Evolutionary conservation across 2,797 vertebrate species (phyloP), one percentile per base, ranked within the genome.

Genomic region (Lycodopsis pacificus): DNA sequence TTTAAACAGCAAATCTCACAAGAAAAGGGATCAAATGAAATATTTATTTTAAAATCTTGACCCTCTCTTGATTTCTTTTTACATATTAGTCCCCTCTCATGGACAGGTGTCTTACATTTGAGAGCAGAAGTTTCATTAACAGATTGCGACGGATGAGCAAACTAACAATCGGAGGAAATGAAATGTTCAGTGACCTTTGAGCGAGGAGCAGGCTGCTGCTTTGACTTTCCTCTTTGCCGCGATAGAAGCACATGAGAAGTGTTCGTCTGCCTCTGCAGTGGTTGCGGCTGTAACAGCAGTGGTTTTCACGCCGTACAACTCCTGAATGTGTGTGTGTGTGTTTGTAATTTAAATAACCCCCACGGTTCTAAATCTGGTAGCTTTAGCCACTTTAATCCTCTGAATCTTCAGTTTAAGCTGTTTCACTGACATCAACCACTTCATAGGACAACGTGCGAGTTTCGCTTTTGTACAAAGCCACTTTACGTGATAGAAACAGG

Each of bases 371-470:
- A 84, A 88, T 88, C 53, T 77, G 87, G 81, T 48, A 12, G 3
- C 42, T 84, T 73, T 68, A 58, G 65, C 67, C 63, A 64, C 65
- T 81, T 81, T 70, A 77, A 44, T 83, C 79, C 34, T 76, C 68
- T 6, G 48, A 86, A 83, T 81, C 67, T 77, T 56, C 58, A 81
- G 30, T 77, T 85, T 65, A 73, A 81, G 54, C 20, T 20, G 25
- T 77, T 85, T 88, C 76, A 69, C 44, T 86, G 77, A 76, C 61
- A 63, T 34, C 77, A 92, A 93, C 91, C 91, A 91, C 92, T 93
- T 91, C 91, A 91, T 67, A 91, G 49, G 67, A 51, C 64, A 3
- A 38, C 7, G 14, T 2, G 48, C 14, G 0, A 46, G 73, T 56
- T 69, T 86, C 57, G 84, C 36, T 82, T 34, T 68, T 42, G 38